Evolutionary conservation across 2,797 vertebrate species (phyloP).

Genomic region (Cossypha dichroa): DNA sequence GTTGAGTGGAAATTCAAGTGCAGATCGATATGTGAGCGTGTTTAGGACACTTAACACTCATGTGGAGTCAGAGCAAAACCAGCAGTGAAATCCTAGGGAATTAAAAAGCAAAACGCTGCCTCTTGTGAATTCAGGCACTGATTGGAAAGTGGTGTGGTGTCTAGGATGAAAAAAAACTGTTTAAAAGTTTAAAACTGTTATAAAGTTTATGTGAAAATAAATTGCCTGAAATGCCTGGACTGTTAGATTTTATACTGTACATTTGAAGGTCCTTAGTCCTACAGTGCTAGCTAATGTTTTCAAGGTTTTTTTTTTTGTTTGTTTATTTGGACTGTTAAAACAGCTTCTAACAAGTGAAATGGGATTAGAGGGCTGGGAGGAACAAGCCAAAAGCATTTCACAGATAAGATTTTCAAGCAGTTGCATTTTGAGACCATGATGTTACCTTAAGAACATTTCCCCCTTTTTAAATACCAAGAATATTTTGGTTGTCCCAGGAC

Average conservation of each 20-base stretch:
- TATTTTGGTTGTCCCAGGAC: not conserved
- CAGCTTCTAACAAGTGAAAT: not conserved
- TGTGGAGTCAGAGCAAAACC: not conserved
- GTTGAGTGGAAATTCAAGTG: not conserved
- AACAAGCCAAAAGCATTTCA: not conserved
- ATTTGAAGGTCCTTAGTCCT: not conserved
- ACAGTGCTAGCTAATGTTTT: not conserved
- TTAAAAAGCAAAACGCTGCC: accelerated
- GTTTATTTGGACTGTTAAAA: not conserved
- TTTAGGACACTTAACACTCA: accelerated
- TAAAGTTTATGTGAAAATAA: not conserved
- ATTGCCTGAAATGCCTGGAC: not conserved
- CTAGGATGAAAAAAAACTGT: not conserved
- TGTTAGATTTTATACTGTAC: not conserved
- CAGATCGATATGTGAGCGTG: accelerated
- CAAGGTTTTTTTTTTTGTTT: not conserved
- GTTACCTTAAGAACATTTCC: not conserved
- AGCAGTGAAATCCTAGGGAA: not conserved
- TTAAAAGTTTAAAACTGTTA: not conserved
- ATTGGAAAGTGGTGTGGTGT: not conserved
- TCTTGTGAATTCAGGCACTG: not conserved
- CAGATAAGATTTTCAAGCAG: not conserved
- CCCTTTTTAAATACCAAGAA: not conserved
- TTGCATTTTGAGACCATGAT: not conserved
- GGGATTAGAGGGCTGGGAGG: not conserved